A percentile compares a stretch with the other conserved stretches of the same genome.
phyloP scores from a whole-genome alignment of 2,888 invertebrate species.

The Siphlonurus alternatus region DNA sequence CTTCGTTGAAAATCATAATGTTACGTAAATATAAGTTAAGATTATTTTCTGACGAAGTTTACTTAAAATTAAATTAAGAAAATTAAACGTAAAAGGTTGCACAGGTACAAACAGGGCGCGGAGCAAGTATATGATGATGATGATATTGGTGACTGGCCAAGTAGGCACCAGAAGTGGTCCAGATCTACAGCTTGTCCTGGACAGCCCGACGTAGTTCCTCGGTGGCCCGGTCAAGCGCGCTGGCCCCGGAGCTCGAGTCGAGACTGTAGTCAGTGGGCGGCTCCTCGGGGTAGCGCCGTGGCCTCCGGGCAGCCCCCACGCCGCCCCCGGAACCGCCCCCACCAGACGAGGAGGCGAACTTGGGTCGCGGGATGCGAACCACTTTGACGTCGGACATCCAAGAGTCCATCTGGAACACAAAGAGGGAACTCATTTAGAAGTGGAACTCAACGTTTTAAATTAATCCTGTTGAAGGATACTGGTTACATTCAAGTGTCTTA shows the following conservation, averaged over 20 bases:
- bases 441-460: neutral
- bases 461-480: neutral
- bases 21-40: no score
- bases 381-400: constrained; percentile 72
- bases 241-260: constrained; percentile 32
- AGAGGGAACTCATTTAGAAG: constrained; percentile 6
- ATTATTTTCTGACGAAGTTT: no score
- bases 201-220: constrained; percentile 58
- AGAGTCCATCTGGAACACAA: constrained; percentile 46
- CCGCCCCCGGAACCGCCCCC: neutral
- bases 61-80: no score
- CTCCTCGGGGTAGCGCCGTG: constrained; percentile 41
- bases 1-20: no score
- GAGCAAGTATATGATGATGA: no score
- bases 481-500: no score
- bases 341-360: constrained; percentile 35
- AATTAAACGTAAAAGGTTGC: no score
- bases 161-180: no score
- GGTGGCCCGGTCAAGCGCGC: constrained; percentile 35
- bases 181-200: constrained; percentile 54
- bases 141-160: no score
- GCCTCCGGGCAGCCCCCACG: constrained; percentile 26
- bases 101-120: no score
- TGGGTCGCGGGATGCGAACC: constrained; percentile 67
- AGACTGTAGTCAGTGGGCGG: constrained; percentile 61